Percentiles rank a stretch among this genome's conserved stretches.
Conservation (phyloP, 2,113 vertebrate species). For the Rhagologus leucostigma region DNA sequence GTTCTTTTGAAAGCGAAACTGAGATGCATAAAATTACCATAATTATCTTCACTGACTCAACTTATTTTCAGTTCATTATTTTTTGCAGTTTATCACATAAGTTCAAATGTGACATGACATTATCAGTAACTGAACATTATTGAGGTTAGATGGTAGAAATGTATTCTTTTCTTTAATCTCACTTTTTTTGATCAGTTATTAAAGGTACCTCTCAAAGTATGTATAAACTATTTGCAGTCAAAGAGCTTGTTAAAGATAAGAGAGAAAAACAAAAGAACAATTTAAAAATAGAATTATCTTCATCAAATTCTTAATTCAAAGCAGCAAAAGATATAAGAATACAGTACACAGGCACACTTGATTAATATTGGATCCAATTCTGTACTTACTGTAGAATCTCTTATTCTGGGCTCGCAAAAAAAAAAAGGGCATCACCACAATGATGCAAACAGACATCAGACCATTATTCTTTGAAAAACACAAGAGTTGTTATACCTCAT, state of each 20-base stretch:
- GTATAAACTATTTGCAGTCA: neutral
- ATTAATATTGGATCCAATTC: neutral
- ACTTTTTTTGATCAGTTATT: neutral
- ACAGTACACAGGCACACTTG: neutral
- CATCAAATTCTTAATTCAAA: neutral
- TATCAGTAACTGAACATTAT: neutral
- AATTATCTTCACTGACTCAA: neutral
- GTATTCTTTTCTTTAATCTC: neutral
- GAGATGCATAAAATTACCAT: neutral
- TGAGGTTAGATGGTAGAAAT: neutral
- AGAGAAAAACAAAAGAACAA: neutral
- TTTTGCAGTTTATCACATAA: neutral
- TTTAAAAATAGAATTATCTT: neutral
- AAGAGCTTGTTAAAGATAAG: neutral
- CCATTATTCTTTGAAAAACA: neutral
- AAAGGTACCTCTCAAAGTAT: neutral
- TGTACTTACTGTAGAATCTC: neutral
- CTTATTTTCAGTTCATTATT: neutral
- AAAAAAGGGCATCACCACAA: neutral
- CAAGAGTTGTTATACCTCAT: neutral
- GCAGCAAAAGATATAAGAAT: neutral
- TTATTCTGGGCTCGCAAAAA: neutral
- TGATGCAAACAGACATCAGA: neutral
- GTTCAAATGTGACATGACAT: neutral
- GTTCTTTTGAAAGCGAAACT: conserved; percentile 5